phyloP scores from a whole-genome alignment of 2,113 vertebrate genomes.

The Pipa parva region DNA sequence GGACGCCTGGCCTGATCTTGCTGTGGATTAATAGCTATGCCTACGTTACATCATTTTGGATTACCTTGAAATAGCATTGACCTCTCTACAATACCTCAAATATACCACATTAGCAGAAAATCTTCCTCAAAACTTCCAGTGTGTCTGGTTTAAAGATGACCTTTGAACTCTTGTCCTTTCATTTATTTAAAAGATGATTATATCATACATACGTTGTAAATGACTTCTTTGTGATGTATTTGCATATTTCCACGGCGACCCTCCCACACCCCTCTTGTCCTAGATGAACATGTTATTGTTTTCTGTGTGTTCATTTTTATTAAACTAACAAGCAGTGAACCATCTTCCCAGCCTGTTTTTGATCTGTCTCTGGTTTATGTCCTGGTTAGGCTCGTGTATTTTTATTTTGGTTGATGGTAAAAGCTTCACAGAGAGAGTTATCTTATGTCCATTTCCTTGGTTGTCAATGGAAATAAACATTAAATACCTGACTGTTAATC shows the following conservation, averaged over 20 bases:
- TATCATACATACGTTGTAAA: too few relatives aligned
- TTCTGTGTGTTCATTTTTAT: not conserved
- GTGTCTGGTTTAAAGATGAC: too few relatives aligned
- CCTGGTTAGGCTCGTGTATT: not conserved
- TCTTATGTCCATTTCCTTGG: not conserved
- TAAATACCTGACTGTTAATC: not conserved
- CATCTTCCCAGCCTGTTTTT: not conserved
- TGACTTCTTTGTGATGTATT: too few relatives aligned
- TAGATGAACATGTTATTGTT: not conserved
- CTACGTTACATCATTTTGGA: too few relatives aligned
- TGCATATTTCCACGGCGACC: not conserved
- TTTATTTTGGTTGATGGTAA: not conserved
- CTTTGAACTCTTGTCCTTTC: too few relatives aligned
- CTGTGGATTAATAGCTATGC: too few relatives aligned
- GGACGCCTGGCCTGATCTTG: too few relatives aligned
- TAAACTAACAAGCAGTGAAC: not conserved
- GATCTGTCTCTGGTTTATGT: not conserved
- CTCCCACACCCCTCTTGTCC: not conserved
- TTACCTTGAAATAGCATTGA: too few relatives aligned
- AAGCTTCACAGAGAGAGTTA: not conserved
- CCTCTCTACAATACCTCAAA: too few relatives aligned
- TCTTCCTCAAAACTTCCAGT: too few relatives aligned
- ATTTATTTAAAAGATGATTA: too few relatives aligned
- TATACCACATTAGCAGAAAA: too few relatives aligned
- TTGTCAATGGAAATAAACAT: not conserved